Base-by-base conservation (phyloP, 2,113 vertebrate species). In the Tinamus guttatus region DNA sequence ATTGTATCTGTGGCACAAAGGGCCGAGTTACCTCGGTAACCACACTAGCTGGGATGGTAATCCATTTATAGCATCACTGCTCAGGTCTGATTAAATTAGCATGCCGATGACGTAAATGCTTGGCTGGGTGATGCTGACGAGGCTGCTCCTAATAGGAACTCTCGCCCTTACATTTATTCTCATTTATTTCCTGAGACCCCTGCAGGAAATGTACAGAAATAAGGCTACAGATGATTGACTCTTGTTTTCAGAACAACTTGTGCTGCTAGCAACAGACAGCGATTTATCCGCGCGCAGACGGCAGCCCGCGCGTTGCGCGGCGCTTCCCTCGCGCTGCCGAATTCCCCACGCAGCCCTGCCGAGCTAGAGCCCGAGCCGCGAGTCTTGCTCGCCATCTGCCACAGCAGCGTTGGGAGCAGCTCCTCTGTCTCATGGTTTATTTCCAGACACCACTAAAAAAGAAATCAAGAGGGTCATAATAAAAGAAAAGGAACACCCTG, bases 21-120 rank as follows among this genome's bases (percentile, higher is more conserved):
- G 95, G 95, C 78, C 95, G 90, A 91, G 98, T 98, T 98, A 96
- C 98, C 98, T 95, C 97, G 97, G 98, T 97, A 98, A 98, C 98
- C 91, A 92, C 91, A 95, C 94, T 95, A 91, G 96, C 96, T 97
- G 88, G 95, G 94, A 95, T 96, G 97, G 81, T 96, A 97, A 95
- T 98, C 97, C 97, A 96, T 95, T 96, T 97, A 96, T 97, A 97
- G 96, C 87, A 95, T 93, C 69, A 84, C 92, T 58, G 79, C 92
- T 96, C 87, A 71, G 93, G 92, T 97, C 96, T 97, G 96, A 98
- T 98, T 98, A 97, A 97, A 97, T 97, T 97, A 97, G 94, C 89
- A 80, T 94, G 95, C 95, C 94, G 94, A 94, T 97, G 97, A 97
- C 65, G 85, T 94, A 67, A 90, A 93, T 92, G 88, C 97, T 94